Conservation (phyloP, 1,140 invertebrate species). For the Zaprionus vittiger region DNA sequence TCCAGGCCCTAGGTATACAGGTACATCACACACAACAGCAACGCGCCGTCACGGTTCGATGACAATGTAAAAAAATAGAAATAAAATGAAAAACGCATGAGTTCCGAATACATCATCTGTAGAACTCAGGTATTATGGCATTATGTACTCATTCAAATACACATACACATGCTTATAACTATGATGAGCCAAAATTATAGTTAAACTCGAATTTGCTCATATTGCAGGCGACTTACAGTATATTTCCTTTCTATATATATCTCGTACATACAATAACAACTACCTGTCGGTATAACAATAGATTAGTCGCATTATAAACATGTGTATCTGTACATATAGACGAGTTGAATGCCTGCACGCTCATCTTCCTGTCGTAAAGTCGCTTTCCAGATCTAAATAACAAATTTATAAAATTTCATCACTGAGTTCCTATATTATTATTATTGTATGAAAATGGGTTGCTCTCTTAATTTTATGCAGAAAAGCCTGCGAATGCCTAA, state of each 20-base stretch:
- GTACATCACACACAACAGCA: slow-evolving; percentile 63
- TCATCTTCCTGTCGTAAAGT: slow-evolving; percentile 8
- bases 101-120: slow-evolving; percentile 58
- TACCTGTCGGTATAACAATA: slow-evolving; percentile 16
- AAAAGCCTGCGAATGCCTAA: not conserved
- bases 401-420: not conserved
- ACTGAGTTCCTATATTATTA: not conserved
- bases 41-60: slow-evolving; percentile 76
- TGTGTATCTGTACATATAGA: slow-evolving; percentile 6
- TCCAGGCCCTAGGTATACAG: slow-evolving; percentile 43
- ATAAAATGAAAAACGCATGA: slow-evolving; percentile 43
- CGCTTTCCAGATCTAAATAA: not conserved
- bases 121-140: slow-evolving; percentile 16
- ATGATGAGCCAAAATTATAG: slow-evolving; percentile 46
- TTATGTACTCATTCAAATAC: slow-evolving; percentile 25
- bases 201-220: slow-evolving; percentile 18
- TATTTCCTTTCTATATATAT: not conserved
- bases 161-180: slow-evolving; percentile 4
- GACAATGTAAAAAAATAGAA: slow-evolving; percentile 65
- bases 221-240: slow-evolving; percentile 1
- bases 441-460: not conserved
- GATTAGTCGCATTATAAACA: slow-evolving; percentile 19
- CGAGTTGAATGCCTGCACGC: slow-evolving; percentile 17
- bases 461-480: not conserved
- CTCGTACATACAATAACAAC: not conserved